Evolutionary conservation across 2,888 invertebrate species (phyloP), one percentile per base, ranked within the genome.

Genomic region (Alentia gelatinosa): DNA sequence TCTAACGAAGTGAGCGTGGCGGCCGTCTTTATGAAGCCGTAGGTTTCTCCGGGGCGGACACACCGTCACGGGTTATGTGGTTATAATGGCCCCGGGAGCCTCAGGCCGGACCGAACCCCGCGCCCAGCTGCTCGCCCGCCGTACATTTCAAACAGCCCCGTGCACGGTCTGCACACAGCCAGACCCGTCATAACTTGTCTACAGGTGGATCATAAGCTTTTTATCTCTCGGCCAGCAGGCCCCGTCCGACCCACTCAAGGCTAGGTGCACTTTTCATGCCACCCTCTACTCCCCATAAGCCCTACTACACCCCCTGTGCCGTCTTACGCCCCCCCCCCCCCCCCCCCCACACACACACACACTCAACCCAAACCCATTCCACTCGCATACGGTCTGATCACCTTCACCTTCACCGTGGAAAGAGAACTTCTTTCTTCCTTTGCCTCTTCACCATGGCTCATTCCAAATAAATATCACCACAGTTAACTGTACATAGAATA

Each of bases 201-300:
- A 79, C 39, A 79, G 79, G 79, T 79, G 79, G 79, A 79, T 79
- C 79, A 79, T 79, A 79, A 79, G 37, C 79, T 79, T 79, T 74
- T 79, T 79, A 79, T 79, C 79, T 79, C 68, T 26, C 68, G n/a
- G n/a, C 68, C 26, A 68, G n/a, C 68, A 68, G 68, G 26, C 47
- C 68, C 40, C 23, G 56, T 47, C 47, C 19, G 23, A 3, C 56
- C 56, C 56, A 50, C 56, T 75, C 37, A 75, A 12, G 33, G 37
- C 84, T 42, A 79, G 37, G 4, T 37, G 37, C 47, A 68, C 37
- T 89, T n/a, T 47, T 39, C 89, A 75, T 91, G 84, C 35, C 68
- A 89, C 40, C 68, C 23, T 75, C 50, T 84, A 83, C 63, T 15
- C 74, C 7, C 74, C 4, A 74, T 74, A 1, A 30, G 30, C 74